A percentile compares a stretch with the other conserved stretches of the same genome.
Evolutionary conservation across 2,797 vertebrate species (phyloP).

Genomic region (Taenioides sp.): DNA sequence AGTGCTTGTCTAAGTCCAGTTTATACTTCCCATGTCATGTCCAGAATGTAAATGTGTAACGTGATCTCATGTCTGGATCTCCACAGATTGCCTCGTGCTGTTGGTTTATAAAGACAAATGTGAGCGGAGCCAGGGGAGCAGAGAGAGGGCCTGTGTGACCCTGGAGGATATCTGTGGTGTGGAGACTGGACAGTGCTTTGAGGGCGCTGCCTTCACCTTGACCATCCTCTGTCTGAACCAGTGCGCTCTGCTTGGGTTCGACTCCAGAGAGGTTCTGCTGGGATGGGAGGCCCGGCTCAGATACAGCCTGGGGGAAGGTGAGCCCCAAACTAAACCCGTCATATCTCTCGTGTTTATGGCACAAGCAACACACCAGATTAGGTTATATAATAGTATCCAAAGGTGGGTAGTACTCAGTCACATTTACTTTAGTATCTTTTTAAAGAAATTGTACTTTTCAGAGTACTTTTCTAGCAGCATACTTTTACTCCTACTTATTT

Average conservation of each 20-base stretch:
- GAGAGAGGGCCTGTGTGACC: conserved; percentile 84
- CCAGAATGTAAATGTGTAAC: not conserved
- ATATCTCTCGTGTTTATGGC: not conserved
- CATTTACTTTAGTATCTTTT: no score
- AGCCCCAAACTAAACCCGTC: conserved; percentile 12
- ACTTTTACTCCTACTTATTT: no score
- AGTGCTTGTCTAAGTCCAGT: not conserved
- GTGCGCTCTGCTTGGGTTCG: conserved; percentile 88
- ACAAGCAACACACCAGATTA: not conserved
- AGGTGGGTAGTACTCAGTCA: no score
- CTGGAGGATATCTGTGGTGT: conserved; percentile 96
- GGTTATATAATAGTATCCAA: no score
- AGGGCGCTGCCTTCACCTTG: conserved; percentile 85
- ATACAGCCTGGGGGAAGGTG: conserved; percentile 92
- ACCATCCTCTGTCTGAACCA: conserved; percentile 89
- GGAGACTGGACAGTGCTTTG: conserved; percentile 84
- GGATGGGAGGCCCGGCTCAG: conserved; percentile 90
- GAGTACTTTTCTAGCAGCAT: no score
- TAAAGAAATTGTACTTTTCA: no score
- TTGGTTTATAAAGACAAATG: conserved; percentile 72
- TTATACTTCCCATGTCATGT: not conserved
- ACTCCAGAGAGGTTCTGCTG: conserved; percentile 87
- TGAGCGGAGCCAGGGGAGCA: conserved; percentile 82
- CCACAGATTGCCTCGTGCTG: conserved; percentile 67
- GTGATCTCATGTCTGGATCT: not conserved